Evolutionary conservation across 2,888 invertebrate genomes (phyloP), one percentile per base, ranked within the genome.

Genomic region (Caenorhabditis uteleia): DNA sequence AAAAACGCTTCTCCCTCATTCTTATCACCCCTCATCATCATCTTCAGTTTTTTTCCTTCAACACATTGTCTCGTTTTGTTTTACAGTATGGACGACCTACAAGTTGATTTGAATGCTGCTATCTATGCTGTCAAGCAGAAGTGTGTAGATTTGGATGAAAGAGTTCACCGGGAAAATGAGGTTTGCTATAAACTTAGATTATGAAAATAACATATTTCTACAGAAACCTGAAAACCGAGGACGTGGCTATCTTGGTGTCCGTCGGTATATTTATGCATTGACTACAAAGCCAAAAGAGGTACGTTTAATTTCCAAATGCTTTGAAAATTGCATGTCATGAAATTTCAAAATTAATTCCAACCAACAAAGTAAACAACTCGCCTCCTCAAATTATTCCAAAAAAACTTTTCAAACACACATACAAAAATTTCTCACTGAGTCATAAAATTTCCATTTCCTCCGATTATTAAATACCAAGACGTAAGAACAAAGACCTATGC

Each of bases 111-210:
- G 49, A 54, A 64, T 25, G 50, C 59, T 18, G 65, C 65, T 3
- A 16, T 65, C 6, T 48, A 49, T 23, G 50, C 65, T 14, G 65
- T 65, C 43, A 65, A 65, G 29, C 36, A 65, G 14, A 58, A 59
- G 47, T 65, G 65, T 50, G 64, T 53, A 40, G 58, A 64, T 42
- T 54, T 64, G 54, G 56, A 58, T 21, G 58, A 58, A 23, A 44
- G 29, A n/a, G 36, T 58, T 18, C 33, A 33, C 36, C 21, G 33
- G 2, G 64, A 64, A 18, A 43, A 64, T 46, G 33, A 33, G 27
- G 64, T 64, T 7, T 14, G 43, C 34, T 18, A 26, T n/a, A 23
- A 4, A n/a, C n/a, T n/a, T n/a, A n/a, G n/a, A n/a, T n/a, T n/a
- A n/a, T n/a, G n/a, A n/a, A n/a, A n/a, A n/a, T n/a, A n/a, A n/a